Percentiles rank a stretch among this genome's conserved stretches.
Conservation (phyloP, 2,797 vertebrate species). For the Eutrigla gurnardus region DNA sequence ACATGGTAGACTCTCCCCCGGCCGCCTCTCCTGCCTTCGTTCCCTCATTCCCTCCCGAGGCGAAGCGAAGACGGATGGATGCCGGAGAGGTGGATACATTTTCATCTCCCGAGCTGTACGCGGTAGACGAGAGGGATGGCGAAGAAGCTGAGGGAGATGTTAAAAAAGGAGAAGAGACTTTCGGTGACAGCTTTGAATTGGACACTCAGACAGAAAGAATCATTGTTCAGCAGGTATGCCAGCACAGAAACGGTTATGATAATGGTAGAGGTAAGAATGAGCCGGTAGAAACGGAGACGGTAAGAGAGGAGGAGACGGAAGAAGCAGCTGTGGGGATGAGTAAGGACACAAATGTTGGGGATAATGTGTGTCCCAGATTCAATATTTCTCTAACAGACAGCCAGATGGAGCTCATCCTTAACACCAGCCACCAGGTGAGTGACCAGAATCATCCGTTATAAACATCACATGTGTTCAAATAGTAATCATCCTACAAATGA, state of each 20-base stretch:
- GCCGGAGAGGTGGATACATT: conserved; percentile 45
- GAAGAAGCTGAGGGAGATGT: conserved; percentile 19
- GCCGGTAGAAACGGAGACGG: background rate
- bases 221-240: conserved; percentile 81
- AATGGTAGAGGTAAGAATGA: conserved; percentile 8
- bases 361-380: conserved; percentile 60
- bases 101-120: conserved; percentile 79
- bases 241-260: background rate
- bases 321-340: conserved; percentile 9
- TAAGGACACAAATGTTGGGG: conserved; percentile 14
- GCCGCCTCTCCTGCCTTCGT: conserved; percentile 27
- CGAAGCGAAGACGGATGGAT: conserved; percentile 75
- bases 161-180: conserved; percentile 78
- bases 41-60: conserved; percentile 61
- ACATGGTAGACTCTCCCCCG: conserved; percentile 1
- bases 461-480: background rate
- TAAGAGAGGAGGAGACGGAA: conserved; percentile 12
- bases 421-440: conserved; percentile 86
- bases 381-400: conserved; percentile 92
- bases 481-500: conserved; percentile 9
- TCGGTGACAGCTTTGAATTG: conserved; percentile 93
- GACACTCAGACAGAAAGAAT: conserved; percentile 94
- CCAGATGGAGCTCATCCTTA: conserved; percentile 91
- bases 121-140: conserved; percentile 35
- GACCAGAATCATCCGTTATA: conserved; percentile 25